Percentiles rank a stretch among this genome's conserved stretches.
phyloP scores from a whole-genome alignment of 2,888 invertebrate species.

The Hirudinaria manillensis region DNA sequence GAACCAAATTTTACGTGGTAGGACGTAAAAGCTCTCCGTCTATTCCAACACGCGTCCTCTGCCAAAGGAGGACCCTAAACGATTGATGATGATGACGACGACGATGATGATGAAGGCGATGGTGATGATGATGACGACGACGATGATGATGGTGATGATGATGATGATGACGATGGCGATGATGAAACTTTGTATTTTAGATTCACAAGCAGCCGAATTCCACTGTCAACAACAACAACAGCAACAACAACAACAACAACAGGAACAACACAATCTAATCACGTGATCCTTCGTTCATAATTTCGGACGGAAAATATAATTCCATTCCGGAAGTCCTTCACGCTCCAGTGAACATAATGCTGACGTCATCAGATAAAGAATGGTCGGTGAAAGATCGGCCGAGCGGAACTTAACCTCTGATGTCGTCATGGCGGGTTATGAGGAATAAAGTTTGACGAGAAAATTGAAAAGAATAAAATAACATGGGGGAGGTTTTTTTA shows the following conservation, averaged over 20 bases:
- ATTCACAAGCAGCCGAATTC: no score
- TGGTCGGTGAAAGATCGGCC: background rate
- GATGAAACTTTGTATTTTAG: background rate
- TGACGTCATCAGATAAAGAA: constrained; percentile 12
- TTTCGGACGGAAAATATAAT: background rate
- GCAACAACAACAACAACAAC: background rate
- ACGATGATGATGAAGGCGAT: constrained; percentile 13
- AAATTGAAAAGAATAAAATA: background rate
- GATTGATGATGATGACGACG: constrained; percentile 1
- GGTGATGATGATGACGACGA: constrained; percentile 10
- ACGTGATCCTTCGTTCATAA: no score
- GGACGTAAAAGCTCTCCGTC: background rate
- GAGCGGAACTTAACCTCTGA: background rate
- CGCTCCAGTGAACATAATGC: constrained; percentile 1
- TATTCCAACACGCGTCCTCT: background rate
- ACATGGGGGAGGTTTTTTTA: no score
- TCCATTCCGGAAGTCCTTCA: background rate
- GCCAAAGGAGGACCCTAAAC: no score
- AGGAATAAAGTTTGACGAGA: background rate
- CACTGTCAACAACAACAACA: background rate
- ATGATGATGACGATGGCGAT: constrained; percentile 25
- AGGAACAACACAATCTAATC: background rate
- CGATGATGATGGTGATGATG: constrained; percentile 23
- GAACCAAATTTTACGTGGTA: background rate
- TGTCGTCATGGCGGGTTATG: background rate